Base-by-base conservation (phyloP, 2,888 invertebrate species). In the Erpobdella octoculata region DNA sequence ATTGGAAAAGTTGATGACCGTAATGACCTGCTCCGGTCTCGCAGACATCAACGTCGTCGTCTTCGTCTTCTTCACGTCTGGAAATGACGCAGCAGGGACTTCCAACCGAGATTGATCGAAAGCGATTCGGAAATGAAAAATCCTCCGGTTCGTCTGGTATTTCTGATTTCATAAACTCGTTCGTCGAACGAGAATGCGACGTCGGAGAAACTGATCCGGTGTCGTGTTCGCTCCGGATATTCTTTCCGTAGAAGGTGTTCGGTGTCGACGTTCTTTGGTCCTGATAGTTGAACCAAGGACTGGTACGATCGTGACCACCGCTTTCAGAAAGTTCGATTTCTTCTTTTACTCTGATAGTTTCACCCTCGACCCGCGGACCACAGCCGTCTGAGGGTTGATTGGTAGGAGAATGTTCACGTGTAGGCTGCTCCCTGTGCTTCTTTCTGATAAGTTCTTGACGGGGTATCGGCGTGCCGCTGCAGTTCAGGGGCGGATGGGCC, bases 401-500 rank as follows among this genome's bases (percentile, higher is more conserved):
- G 46, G 46, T 15, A 12, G 12, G 12, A 12, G 12, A 41, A 12
- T 41, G 46, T 12, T n/a, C 46, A 41, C 46, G 46, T n/a, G 12
- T 41, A 41, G 12, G 18, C 33, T 35, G n/a, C n/a, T 61, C 4
- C 28, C 33, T 18, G 15, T 28, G 12, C 31, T 46, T 37, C 38
- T 38, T 21, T 53, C 28, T 53, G 21, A 25, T 53, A 5, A 53
- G 9, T n/a, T 53, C 53, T n/a, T 53, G 21, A 21, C 28, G 21
- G 1, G 53, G 53, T 53, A 72, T 69, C 46, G 72, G 72, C 28
- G 41, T 35, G 5, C 72, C 72, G 35, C 68, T 68, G 59, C 72
- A 72, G 41, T 46, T 59, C 38, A 48, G 18, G 18, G 72, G 72
- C 0, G 72, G 72, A 9, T 37, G 35, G 21, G 41, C 33, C 0